Evolutionary conservation across 64 coral and sea anemone genomes (phyloP), one percentile per base, ranked within the genome.

Genomic region (Anthopleura sola): DNA sequence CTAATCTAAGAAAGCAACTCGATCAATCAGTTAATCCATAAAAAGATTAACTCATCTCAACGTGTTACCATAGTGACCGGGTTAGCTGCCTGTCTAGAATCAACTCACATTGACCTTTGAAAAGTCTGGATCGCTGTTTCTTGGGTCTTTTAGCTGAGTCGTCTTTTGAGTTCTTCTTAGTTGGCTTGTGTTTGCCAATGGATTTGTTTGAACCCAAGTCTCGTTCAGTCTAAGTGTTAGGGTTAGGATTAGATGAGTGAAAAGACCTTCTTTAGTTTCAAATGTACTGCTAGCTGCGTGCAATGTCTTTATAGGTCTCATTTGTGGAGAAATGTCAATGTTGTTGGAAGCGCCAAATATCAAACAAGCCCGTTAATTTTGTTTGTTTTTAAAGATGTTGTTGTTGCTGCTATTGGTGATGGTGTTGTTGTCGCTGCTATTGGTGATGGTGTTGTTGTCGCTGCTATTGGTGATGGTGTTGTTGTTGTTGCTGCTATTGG

Each of bases 151-250:
- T 46, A 1, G 48, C 28, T 24, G 78, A 53, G 16, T 81, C 39
- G 7, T 81, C 78, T 81, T 81, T 81, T 48, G 39, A 81, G 21
- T 81, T 46, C 49, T 81, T 81, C 78, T 81, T 81, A 4, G 78
- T 29, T 81, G 78, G 39, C 78, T 81, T 81, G 39, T 81, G 21
- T 81, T 81, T 81, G 14, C 31, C 31, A 34, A 14, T 32, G 8
- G 66, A 34, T 71, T 71, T 71, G 66, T 71, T 71, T 71, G 66
- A 71, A 71, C 34, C 66, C 66, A 71, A 34, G 31, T 71, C 66
- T 71, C 66, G 34, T 71, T 71, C 66, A 16, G 34, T 71, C 66
- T 71, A 71, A 71, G 66, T 29, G 66, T 71, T 71, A 71, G n/a
- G 66, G 66, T 71, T 71, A 71, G 66, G n/a, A 62, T 71, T 71